A percentile compares a stretch with the other conserved stretches of the same genome.
These are phyloP conservation scores for Nephotettix cincticeps DNA, from an alignment of 1,140 invertebrate species.

Conservation along the genomic window DNA sequence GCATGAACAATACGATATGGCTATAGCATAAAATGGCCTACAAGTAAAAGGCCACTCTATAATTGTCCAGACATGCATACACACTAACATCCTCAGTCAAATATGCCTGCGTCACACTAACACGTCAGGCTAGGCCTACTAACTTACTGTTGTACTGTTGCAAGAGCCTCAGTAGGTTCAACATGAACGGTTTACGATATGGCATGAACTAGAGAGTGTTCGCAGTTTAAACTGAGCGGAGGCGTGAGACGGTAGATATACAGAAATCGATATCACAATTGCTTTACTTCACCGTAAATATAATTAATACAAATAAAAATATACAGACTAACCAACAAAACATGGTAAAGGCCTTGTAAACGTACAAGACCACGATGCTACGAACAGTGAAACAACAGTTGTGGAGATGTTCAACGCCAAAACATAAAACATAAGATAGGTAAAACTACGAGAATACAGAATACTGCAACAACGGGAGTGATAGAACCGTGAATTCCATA, in stretches of 20 bases:
- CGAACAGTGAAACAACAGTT: too few relatives aligned
- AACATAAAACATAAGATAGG: too few relatives aligned
- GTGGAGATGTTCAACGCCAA: too few relatives aligned
- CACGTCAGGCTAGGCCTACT: too few relatives aligned
- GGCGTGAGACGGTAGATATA: not conserved
- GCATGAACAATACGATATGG: constrained; percentile 15
- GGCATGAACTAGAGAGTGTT: not conserved
- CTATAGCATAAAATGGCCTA: constrained; percentile 12
- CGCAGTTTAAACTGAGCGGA: not conserved
- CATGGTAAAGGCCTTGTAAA: constrained; percentile 4
- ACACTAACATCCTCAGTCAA: not conserved
- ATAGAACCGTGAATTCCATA: too few relatives aligned
- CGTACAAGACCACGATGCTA: not conserved
- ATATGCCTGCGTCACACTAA: not conserved
- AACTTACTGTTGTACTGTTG: not conserved
- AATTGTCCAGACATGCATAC: not conserved
- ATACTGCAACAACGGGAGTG: too few relatives aligned
- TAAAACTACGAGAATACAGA: too few relatives aligned
- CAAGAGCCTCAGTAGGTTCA: not conserved
- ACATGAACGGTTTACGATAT: not conserved
- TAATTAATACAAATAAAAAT: constrained; percentile 8
- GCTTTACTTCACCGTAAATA: constrained; percentile 1
- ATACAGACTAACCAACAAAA: constrained; percentile 18
- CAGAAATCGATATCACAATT: constrained; percentile 6
- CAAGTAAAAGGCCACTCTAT: not conserved